These are phyloP conservation scores for Cettia cetti DNA, from an alignment of 2,113 vertebrate genomes.

Conservation along the genomic window DNA sequence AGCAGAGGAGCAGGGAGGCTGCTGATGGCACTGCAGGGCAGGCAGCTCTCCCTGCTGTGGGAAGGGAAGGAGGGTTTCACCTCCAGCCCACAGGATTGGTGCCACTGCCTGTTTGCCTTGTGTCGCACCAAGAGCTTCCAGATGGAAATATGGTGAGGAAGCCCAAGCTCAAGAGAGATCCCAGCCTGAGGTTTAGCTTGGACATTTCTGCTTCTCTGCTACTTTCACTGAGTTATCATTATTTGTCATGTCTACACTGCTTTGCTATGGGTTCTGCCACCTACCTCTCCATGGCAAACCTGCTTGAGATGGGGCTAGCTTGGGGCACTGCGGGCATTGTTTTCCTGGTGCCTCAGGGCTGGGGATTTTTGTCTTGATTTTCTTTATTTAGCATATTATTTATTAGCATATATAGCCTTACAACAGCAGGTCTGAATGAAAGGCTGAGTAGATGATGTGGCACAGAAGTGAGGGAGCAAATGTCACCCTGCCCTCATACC, in stretches of 20 bases:
- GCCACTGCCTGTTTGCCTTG: neutral
- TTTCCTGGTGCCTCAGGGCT: neutral
- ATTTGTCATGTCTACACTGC: neutral
- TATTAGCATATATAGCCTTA: neutral
- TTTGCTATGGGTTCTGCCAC: neutral
- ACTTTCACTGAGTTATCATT: neutral
- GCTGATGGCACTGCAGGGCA: accelerated
- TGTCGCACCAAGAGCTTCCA: neutral
- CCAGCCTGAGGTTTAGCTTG: neutral
- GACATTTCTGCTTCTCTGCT: neutral
- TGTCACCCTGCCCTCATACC: accelerated
- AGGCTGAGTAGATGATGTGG: neutral
- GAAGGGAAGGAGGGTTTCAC: neutral
- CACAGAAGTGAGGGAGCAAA: neutral
- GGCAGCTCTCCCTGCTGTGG: neutral
- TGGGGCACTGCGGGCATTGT: neutral
- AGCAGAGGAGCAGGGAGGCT: neutral
- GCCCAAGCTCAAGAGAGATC: neutral
- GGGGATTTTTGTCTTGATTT: neutral
- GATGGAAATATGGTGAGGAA: neutral
- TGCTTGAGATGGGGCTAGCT: neutral
- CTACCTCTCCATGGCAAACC: neutral
- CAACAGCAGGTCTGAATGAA: neutral
- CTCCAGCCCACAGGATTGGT: neutral
- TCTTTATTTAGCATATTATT: neutral